A percentile compares a stretch with the other conserved stretches of the same genome.
phyloP scores from a whole-genome alignment of 2,888 invertebrate species.

The Parnassius apollo region DNA sequence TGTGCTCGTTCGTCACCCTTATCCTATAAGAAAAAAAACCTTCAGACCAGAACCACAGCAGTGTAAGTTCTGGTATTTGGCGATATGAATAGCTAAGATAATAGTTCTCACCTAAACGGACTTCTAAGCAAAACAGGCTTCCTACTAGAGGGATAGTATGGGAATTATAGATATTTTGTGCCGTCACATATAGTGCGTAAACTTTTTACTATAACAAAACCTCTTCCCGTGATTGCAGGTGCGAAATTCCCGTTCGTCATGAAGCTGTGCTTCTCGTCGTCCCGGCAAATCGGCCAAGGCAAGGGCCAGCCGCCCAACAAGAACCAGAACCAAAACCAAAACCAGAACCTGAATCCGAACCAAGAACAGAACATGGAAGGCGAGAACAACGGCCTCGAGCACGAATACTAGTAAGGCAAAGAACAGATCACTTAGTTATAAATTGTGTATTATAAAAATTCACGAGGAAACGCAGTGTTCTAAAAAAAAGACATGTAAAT shows the following conservation, averaged over 20 bases:
- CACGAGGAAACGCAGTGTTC: conserved; percentile 34
- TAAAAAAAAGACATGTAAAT: conserved; percentile 65
- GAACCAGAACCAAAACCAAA: conserved; percentile 45
- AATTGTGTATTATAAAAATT: conserved; percentile 18
- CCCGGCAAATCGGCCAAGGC: conserved; percentile 74
- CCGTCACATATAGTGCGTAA: no score
- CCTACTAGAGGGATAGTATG: no score
- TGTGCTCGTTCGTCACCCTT: no score
- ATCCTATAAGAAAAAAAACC: no score
- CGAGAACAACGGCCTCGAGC: conserved; percentile 68
- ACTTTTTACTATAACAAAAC: background rate
- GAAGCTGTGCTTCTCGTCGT: conserved; percentile 98
- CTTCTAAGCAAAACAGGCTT: no score
- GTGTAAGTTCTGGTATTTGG: no score
- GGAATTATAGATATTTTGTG: no score
- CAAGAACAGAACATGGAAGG: conserved; percentile 45
- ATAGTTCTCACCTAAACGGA: no score
- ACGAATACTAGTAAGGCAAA: conserved; percentile 72
- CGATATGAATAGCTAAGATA: no score
- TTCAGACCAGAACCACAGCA: no score
- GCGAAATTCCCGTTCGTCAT: conserved; percentile 99
- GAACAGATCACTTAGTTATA: conserved; percentile 22
- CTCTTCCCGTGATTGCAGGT: conserved; percentile 80
- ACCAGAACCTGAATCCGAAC: conserved; percentile 48
- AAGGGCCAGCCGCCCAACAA: conserved; percentile 58